Percentiles rank a stretch among this genome's conserved stretches.
Evolutionary conservation across 2,797 vertebrate genomes (phyloP).

Genomic region (Crenuchus spilurus): DNA sequence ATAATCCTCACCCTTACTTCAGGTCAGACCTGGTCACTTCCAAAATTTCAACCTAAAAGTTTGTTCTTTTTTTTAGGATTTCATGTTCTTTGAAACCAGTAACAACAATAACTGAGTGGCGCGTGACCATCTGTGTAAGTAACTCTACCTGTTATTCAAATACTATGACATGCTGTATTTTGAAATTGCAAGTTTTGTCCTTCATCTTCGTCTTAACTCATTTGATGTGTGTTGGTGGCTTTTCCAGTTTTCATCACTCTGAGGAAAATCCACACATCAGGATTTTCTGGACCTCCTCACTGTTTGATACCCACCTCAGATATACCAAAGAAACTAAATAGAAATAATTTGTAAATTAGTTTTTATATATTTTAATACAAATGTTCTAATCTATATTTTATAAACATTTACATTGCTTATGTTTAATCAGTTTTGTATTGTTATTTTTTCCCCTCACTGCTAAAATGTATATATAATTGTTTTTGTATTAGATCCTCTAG

Average conservation of each 20-base stretch:
- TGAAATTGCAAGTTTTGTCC: too few species aligned
- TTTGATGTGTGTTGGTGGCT: background rate
- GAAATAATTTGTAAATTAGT: background rate
- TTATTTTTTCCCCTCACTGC: too few species aligned
- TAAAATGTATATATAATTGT: background rate
- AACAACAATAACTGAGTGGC: constrained; percentile 40
- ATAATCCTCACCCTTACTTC: too few species aligned
- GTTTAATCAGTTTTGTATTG: background rate
- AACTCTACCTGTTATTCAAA: too few species aligned
- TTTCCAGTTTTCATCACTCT: background rate
- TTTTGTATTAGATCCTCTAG: constrained; percentile 11
- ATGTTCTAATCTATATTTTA: background rate
- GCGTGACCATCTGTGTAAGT: constrained; percentile 11
- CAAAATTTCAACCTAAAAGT: background rate
- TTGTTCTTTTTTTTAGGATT: constrained; percentile 58
- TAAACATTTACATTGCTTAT: background rate
- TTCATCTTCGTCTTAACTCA: too few species aligned
- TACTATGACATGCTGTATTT: too few species aligned
- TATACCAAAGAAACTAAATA: background rate
- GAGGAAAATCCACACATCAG: background rate
- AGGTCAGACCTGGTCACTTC: background rate
- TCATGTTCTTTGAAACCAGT: constrained; percentile 70
- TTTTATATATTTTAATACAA: background rate
- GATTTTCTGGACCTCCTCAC: background rate
- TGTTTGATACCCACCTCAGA: background rate